phyloP scores from a whole-genome alignment of 1,140 invertebrate species.

The Drosophila malerkotliana region DNA sequence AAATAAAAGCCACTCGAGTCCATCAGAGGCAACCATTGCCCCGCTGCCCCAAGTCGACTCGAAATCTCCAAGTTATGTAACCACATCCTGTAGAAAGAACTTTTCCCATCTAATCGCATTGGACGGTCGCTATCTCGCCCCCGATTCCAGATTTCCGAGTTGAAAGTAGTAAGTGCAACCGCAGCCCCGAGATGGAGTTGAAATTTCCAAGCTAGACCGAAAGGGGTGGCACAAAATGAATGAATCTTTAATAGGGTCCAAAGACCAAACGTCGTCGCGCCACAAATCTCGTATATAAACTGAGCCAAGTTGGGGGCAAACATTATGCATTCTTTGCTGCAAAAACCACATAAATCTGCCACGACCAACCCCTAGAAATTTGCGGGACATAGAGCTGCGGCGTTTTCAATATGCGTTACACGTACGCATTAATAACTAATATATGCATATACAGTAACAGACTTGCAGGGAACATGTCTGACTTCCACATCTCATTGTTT shows the following conservation, averaged over 20 bases:
- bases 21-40: conserved; percentile 34
- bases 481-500: conserved; percentile 69
- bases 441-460: conserved; percentile 78
- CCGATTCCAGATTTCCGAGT: conserved; percentile 1
- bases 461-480: conserved; percentile 23
- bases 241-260: conserved; percentile 77
- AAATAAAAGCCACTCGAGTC: conserved; percentile 23
- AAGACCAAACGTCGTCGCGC: conserved; percentile 56
- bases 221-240: conserved; percentile 60
- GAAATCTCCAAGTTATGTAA: conserved; percentile 30
- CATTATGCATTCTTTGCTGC: conserved; percentile 80
- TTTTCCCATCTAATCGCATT: conserved; percentile 43
- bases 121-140: conserved; percentile 4
- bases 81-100: conserved; percentile 52
- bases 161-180: conserved; percentile 52
- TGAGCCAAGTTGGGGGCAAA: conserved; percentile 47
- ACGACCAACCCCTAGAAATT: conserved; percentile 42
- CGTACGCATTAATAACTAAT: conserved; percentile 82
- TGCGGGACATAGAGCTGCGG: conserved; percentile 47
- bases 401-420: conserved; percentile 78
- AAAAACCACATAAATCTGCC: conserved; percentile 81
- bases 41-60: conserved; percentile 1
- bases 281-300: conserved; percentile 73
- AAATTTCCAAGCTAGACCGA: conserved; percentile 27
- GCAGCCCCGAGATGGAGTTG: conserved; percentile 30